phyloP scores from a whole-genome alignment of 2,113 vertebrate species.

The Xyliphius kryptos region DNA sequence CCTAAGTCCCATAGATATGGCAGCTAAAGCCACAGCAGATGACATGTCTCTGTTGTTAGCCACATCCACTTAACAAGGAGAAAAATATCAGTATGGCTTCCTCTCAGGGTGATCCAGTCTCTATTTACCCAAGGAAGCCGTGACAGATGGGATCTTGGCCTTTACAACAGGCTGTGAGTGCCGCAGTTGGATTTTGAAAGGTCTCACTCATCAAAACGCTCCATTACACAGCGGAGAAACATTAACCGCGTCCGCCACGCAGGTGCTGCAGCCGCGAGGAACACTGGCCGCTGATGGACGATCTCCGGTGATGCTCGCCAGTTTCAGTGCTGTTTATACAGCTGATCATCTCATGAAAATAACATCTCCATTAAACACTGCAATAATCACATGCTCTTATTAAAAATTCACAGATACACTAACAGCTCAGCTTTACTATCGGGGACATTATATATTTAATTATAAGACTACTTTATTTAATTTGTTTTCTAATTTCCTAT shows the following conservation, averaged over 20 bases:
- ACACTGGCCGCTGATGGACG: conserved; percentile 28
- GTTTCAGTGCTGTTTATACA: conserved; percentile 16
- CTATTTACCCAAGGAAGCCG: conserved; percentile 18
- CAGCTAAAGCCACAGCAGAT: conserved; percentile 28
- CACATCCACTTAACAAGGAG: conserved; percentile 26
- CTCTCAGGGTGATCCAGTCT: conserved; percentile 18
- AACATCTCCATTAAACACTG: too few relatives aligned
- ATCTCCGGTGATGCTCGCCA: conserved; percentile 9
- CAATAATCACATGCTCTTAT: too few relatives aligned
- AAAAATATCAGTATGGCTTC: conserved; percentile 15
- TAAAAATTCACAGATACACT: too few relatives aligned
- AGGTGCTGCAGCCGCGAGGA: conserved; percentile 33
- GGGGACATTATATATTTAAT: too few relatives aligned
- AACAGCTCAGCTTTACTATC: not conserved
- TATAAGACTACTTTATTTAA: too few relatives aligned
- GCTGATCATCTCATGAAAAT: conserved; percentile 13
- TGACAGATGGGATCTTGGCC: conserved; percentile 34
- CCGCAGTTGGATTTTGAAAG: conserved; percentile 38
- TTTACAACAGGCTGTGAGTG: conserved; percentile 30
- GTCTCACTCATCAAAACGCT: conserved; percentile 47
- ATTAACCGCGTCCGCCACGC: conserved; percentile 37
- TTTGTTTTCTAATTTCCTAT: too few relatives aligned
- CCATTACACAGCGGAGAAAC: conserved; percentile 41
- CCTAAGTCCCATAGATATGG: conserved; percentile 17
- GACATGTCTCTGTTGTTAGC: conserved; percentile 33